These are phyloP conservation scores for Heliconius nattereri DNA, from an alignment of 1,140 invertebrate species.

Conservation along the genomic window DNA sequence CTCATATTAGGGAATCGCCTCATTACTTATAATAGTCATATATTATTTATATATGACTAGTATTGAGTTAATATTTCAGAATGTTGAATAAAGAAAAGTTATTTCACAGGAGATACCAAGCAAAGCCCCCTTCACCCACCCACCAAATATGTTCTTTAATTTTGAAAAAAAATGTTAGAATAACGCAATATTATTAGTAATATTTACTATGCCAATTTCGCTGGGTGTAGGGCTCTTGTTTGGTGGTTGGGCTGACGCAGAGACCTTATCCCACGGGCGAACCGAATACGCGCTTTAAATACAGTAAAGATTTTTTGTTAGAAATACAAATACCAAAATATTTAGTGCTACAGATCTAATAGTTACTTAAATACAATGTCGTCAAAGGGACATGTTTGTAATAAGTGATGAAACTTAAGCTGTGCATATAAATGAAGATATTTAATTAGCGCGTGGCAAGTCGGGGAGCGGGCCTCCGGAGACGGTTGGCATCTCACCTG, in stretches of 20 bases:
- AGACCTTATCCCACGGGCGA: slow-evolving; percentile 72
- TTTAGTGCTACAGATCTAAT: slow-evolving; percentile 36
- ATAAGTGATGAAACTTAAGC: slow-evolving; percentile 42
- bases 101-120: slow-evolving; percentile 79
- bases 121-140: slow-evolving; percentile 82
- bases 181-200: slow-evolving; percentile 14
- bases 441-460: slow-evolving; percentile 66
- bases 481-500: slow-evolving; percentile 81
- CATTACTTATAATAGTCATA: slow-evolving; percentile 20
- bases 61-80: background rate
- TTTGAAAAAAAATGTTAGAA: slow-evolving; percentile 42
- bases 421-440: slow-evolving; percentile 42
- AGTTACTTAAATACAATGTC: slow-evolving; percentile 44
- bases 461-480: slow-evolving; percentile 75
- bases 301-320: slow-evolving; percentile 38
- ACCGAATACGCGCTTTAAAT: slow-evolving; percentile 56
- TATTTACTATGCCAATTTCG: slow-evolving; percentile 49
- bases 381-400: slow-evolving; percentile 52
- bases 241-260: slow-evolving; percentile 80
- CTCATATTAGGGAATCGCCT: slow-evolving; percentile 59
- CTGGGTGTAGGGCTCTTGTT: slow-evolving; percentile 81
- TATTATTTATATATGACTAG: background rate
- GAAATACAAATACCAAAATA: slow-evolving; percentile 35
- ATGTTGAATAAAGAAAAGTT: slow-evolving; percentile 19
- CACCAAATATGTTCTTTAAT: slow-evolving; percentile 75